phyloP scores from a whole-genome alignment of 2,113 vertebrate species.

The Xenopus borealis region DNA sequence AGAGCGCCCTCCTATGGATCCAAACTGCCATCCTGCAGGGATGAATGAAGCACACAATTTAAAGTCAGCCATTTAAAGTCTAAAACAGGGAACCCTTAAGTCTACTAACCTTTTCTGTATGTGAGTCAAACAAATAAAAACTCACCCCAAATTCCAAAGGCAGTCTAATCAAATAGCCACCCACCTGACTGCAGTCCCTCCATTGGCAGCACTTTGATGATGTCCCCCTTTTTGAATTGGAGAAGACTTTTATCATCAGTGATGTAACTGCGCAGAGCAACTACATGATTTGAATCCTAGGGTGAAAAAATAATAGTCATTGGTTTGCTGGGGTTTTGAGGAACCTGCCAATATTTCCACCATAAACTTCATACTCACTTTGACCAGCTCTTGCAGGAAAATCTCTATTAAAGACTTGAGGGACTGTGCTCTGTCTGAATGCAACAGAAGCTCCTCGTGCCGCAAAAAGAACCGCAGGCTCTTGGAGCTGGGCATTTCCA shows the following conservation, averaged over 20 bases:
- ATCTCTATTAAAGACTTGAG: conserved; percentile 72
- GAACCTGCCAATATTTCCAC: neutral
- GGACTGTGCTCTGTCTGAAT: conserved; percentile 65
- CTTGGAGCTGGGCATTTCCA: conserved; percentile 60
- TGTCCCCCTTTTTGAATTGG: conserved; percentile 80
- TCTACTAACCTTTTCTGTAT: no score
- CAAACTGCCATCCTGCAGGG: conserved; percentile 84
- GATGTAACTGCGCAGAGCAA: conserved; percentile 81
- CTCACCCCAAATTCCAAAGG: no score
- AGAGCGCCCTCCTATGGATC: conserved; percentile 73
- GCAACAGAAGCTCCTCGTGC: conserved; percentile 72
- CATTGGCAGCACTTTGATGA: conserved; percentile 82
- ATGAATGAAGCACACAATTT: no score
- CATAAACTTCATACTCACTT: conserved; percentile 61
- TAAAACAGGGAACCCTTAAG: no score
- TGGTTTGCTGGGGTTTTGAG: neutral
- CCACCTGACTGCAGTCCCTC: conserved; percentile 74
- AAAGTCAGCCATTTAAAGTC: no score
- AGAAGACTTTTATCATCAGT: conserved; percentile 89
- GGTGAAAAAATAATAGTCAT: neutral
- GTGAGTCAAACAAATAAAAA: no score
- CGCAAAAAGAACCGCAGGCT: conserved; percentile 72
- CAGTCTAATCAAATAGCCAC: no score
- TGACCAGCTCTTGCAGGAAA: conserved; percentile 79
- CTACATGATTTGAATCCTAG: conserved; percentile 79